Evolutionary conservation across 2,797 vertebrate genomes (phyloP).

Genomic region (Neoniphon sammara): DNA sequence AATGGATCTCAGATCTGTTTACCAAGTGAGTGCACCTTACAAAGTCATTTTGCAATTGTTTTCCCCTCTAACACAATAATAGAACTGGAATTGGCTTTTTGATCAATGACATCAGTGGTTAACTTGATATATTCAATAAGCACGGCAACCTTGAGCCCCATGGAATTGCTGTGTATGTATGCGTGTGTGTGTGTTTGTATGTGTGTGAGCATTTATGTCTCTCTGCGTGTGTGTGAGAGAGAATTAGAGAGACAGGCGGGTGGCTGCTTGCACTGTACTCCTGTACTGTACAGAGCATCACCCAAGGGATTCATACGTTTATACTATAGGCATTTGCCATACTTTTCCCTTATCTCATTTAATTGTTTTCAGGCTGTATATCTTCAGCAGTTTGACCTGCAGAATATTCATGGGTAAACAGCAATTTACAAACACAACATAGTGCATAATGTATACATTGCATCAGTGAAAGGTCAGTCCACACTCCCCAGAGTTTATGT

Average conservation of each 20-base stretch:
- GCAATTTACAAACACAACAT: constrained; percentile 21
- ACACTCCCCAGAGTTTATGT: constrained; percentile 28
- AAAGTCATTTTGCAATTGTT: constrained; percentile 86
- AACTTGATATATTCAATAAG: constrained; percentile 85
- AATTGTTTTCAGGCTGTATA: not conserved
- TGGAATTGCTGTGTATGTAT: constrained; percentile 54
- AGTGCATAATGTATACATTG: constrained; percentile 10
- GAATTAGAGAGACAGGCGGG: constrained; percentile 25
- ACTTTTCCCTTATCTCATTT: constrained; percentile 27
- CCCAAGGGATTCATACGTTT: constrained; percentile 20
- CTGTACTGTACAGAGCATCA: constrained; percentile 27
- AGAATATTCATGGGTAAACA: constrained; percentile 37
- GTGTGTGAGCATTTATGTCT: too few species aligned
- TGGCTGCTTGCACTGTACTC: constrained; percentile 30
- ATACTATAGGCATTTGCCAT: constrained; percentile 23
- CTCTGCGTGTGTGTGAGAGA: constrained; percentile 36
- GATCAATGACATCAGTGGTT: constrained; percentile 85
- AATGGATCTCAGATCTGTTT: constrained; percentile 85
- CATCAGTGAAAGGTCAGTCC: not conserved
- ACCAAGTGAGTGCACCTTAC: constrained; percentile 81
- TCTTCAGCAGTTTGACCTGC: constrained; percentile 30
- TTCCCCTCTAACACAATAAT: constrained; percentile 83
- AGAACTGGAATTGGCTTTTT: constrained; percentile 85
- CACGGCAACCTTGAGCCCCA: constrained; percentile 80
- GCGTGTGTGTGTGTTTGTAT: constrained; percentile 29